These are phyloP conservation scores for Spilosoma lubricipeda DNA, from an alignment of 2,888 invertebrate species.

Conservation along the genomic window DNA sequence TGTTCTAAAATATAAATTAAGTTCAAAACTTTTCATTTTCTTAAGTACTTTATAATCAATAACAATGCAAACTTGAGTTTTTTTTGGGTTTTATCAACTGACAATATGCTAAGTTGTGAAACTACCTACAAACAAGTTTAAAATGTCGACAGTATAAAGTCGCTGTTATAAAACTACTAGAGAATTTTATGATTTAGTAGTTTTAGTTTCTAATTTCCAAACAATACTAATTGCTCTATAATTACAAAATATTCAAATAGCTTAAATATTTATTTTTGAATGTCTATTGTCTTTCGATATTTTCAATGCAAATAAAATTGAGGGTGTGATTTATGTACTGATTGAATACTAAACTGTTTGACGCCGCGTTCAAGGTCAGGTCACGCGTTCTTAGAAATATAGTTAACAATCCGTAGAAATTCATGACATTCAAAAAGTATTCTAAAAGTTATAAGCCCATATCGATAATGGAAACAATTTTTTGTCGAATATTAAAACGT, in stretches of 20 bases:
- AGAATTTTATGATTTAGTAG: neutral
- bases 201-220: neutral
- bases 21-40: neutral
- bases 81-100: neutral
- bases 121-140: neutral
- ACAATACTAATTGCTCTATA: neutral
- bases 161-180: neutral
- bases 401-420: neutral
- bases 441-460: too few species aligned
- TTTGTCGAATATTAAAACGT: too few species aligned
- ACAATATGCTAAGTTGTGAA: neutral
- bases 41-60: neutral
- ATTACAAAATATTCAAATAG: neutral
- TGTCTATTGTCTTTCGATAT: neutral
- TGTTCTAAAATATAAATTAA: neutral
- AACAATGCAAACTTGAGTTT: neutral
- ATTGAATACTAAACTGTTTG: neutral
- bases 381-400: neutral
- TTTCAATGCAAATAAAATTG: neutral
- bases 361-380: neutral
- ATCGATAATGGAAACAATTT: too few species aligned
- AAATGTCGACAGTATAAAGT: neutral
- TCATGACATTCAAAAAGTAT: neutral
- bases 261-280: neutral
- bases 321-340: neutral